phyloP scores from a whole-genome alignment of 2,113 vertebrate genomes.

The Caranx ignobilis region DNA sequence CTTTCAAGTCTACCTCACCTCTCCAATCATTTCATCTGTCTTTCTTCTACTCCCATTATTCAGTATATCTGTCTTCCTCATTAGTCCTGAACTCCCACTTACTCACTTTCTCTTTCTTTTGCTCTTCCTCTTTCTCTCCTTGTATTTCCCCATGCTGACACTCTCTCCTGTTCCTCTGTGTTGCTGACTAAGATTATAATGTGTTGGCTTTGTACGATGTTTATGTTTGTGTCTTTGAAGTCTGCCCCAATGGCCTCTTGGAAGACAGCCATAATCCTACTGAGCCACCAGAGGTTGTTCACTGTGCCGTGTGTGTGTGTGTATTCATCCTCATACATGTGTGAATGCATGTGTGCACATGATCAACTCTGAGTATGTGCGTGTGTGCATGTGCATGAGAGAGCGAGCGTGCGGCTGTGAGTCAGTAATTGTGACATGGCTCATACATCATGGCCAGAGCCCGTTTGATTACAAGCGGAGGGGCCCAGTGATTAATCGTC shows the following conservation, averaged over 20 bases:
- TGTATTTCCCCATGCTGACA: conserved; percentile 35
- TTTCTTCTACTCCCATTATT: conserved; percentile 64
- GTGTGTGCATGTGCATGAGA: conserved; percentile 19
- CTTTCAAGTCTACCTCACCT: conserved; percentile 42
- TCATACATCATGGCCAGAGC: conserved; percentile 96
- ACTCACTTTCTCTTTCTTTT: conserved; percentile 46
- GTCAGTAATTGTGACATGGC: conserved; percentile 91
- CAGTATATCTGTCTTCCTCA: conserved; percentile 76
- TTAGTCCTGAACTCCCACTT: conserved; percentile 65
- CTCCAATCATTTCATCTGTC: conserved; percentile 66
- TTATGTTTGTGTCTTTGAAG: conserved; percentile 78
- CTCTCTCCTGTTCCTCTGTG: conserved; percentile 41
- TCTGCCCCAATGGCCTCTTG: conserved; percentile 69
- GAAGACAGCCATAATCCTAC: conserved; percentile 73
- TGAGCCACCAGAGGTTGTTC: conserved; percentile 58
- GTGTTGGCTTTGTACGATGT: conserved; percentile 71
- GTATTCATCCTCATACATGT: conserved; percentile 62
- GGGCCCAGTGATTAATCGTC: conserved; percentile 97
- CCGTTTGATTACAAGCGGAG: conserved; percentile 98
- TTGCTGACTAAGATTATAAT: conserved; percentile 77
- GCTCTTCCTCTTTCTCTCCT: conserved; percentile 20
- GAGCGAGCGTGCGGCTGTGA: conserved; percentile 57
- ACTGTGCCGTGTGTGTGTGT: conserved; percentile 22
- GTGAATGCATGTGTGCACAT: conserved; percentile 62
- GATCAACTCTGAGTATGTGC: conserved; percentile 53